Conservation (phyloP, 2,888 invertebrate genomes). For the Pandemis heparana region DNA sequence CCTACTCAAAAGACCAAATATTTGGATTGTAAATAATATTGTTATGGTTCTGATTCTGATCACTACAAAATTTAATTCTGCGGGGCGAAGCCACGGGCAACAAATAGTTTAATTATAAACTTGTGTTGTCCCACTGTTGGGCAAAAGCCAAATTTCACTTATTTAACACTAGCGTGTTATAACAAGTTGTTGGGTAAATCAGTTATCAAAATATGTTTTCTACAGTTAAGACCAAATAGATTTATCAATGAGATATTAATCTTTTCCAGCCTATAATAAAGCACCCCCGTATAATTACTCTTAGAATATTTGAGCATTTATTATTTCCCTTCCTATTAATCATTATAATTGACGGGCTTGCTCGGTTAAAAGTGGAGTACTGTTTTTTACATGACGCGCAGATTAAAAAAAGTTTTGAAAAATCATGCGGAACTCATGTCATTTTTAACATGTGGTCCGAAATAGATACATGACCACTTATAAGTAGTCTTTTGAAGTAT, state of each 20-base stretch:
- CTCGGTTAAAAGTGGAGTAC: conserved; percentile 25
- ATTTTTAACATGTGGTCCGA: too few species aligned
- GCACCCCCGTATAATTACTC: conserved; percentile 34
- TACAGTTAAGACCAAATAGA: conserved; percentile 31
- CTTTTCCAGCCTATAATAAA: conserved; percentile 33
- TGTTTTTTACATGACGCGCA: neutral
- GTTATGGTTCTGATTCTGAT: too few species aligned
- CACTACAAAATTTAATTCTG: too few species aligned
- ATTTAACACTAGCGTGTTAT: neutral
- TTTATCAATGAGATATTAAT: conserved; percentile 42
- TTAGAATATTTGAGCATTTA: conserved; percentile 30
- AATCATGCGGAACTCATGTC: neutral
- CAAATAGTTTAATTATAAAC: neutral
- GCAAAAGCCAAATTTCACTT: neutral
- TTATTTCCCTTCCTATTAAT: conserved; percentile 33
- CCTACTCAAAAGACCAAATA: too few species aligned
- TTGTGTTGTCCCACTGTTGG: neutral
- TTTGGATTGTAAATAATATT: too few species aligned
- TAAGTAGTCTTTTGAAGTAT: too few species aligned
- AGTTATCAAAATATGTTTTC: conserved; percentile 23
- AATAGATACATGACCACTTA: too few species aligned
- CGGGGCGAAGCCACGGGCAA: too few species aligned
- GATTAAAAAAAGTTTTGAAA: neutral
- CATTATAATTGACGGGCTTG: conserved; percentile 40
- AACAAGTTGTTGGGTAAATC: conserved; percentile 13